Evolutionary conservation across 2,888 invertebrate species (phyloP).

Genomic region (Coenonympha glycerion): DNA sequence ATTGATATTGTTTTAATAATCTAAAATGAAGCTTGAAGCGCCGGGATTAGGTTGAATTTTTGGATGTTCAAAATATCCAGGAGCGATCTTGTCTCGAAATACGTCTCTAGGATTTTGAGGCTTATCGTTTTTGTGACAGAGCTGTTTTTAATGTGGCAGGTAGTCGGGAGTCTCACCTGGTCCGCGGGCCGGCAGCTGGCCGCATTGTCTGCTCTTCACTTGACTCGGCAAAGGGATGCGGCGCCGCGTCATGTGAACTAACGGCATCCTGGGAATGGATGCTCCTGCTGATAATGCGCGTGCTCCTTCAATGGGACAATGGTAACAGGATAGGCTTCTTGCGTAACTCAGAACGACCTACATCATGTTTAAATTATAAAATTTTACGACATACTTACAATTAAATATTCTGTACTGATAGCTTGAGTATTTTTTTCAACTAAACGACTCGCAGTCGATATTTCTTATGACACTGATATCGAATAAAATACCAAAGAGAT

Average conservation of each 20-base stretch:
- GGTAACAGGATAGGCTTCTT: constrained; percentile 47
- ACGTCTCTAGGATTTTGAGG: constrained; percentile 20
- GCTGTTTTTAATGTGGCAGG: constrained; percentile 33
- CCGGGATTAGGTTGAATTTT: constrained; percentile 44
- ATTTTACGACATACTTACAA: too few species aligned
- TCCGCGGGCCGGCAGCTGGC: constrained; percentile 48
- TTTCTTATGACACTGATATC: neutral
- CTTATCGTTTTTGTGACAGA: constrained; percentile 24
- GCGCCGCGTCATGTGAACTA: constrained; percentile 56
- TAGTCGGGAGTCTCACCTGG: constrained; percentile 55
- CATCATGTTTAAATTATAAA: neutral
- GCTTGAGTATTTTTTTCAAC: too few species aligned
- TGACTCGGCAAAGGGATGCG: constrained; percentile 73
- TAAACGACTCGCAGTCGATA: too few species aligned
- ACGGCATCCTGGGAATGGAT: constrained; percentile 61
- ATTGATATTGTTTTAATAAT: constrained; percentile 31
- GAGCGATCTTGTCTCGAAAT: constrained; percentile 33
- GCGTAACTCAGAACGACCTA: constrained; percentile 2
- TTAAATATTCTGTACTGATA: too few species aligned
- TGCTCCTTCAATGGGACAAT: constrained; percentile 41
- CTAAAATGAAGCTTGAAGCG: constrained; percentile 40
- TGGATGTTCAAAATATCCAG: constrained; percentile 34
- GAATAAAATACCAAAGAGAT: neutral
- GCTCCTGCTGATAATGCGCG: constrained; percentile 49
- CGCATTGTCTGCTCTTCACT: constrained; percentile 65